Percentiles rank a stretch among this genome's conserved stretches.
phyloP scores from a whole-genome alignment of 2,797 vertebrate genomes.

The Enteromius treurensis region DNA sequence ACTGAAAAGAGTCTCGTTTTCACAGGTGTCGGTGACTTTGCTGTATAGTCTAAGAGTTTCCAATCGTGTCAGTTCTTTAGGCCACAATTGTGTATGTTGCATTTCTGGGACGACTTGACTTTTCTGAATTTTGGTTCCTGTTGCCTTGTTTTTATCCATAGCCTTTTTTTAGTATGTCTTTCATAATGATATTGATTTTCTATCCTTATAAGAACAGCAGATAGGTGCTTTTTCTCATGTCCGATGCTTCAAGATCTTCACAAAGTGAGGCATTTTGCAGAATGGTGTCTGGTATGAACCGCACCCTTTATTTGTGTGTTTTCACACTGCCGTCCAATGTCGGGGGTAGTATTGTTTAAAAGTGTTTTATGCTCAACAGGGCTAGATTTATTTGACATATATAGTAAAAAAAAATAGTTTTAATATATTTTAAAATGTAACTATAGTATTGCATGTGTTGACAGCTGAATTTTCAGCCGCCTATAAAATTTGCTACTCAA shows the following conservation, averaged over 20 bases:
- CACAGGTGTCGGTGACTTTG: background rate
- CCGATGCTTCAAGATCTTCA: background rate
- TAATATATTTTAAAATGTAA: background rate
- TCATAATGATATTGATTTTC: background rate
- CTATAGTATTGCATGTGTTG: background rate
- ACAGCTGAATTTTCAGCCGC: background rate
- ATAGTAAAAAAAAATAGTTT: background rate
- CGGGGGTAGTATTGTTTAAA: background rate
- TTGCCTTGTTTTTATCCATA: background rate
- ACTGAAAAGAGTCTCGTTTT: background rate
- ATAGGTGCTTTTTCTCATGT: background rate
- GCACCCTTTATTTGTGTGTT: background rate
- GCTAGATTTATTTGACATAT: background rate
- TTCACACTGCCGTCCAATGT: background rate
- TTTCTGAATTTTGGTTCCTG: background rate
- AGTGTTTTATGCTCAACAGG: background rate
- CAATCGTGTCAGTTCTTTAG: background rate
- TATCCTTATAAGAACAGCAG: background rate
- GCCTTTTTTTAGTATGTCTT: background rate
- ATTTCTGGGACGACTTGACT: background rate
- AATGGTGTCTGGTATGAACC: slow-evolving; percentile 20
- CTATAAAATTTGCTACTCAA: background rate
- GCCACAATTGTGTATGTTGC: background rate
- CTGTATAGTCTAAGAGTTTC: slow-evolving; percentile 7
- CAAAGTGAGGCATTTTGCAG: slow-evolving; percentile 45